Evolutionary conservation across 2,888 invertebrate genomes (phyloP).

Genomic region (Cheiracanthium punctorium): DNA sequence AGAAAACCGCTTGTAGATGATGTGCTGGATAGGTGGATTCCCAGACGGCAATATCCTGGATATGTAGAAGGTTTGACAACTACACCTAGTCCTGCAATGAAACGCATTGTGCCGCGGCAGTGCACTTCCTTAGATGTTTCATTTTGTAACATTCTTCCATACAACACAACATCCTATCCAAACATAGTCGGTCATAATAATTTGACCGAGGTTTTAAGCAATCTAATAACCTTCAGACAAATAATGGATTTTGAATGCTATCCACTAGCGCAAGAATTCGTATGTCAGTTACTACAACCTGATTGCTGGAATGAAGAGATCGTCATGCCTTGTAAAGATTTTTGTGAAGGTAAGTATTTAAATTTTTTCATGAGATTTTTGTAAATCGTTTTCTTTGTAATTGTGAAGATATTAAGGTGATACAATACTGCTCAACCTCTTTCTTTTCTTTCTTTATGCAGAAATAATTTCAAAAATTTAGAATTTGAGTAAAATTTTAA

Average conservation of each 20-base stretch:
- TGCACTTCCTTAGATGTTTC: constrained; percentile 73
- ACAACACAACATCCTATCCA: constrained; percentile 89
- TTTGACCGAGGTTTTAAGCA: constrained; percentile 82
- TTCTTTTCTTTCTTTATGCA: no score
- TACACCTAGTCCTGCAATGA: constrained; percentile 65
- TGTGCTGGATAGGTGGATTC: constrained; percentile 67
- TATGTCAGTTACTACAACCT: constrained; percentile 90
- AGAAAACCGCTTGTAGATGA: constrained; percentile 60
- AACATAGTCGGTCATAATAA: constrained; percentile 84
- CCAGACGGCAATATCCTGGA: constrained; percentile 71
- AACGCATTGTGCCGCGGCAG: constrained; percentile 60
- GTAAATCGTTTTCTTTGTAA: no score
- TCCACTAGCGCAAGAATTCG: constrained; percentile 89
- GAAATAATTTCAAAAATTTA: no score
- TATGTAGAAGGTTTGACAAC: constrained; percentile 71
- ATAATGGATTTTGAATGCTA: constrained; percentile 94
- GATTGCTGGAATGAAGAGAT: constrained; percentile 79
- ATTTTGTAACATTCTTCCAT: constrained; percentile 79
- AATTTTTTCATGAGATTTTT: no score
- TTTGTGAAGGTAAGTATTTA: constrained; percentile 89
- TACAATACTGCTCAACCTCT: no score
- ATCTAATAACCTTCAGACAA: constrained; percentile 85
- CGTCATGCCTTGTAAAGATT: constrained; percentile 83
- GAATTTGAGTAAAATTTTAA: no score
- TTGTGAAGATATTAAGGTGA: no score